phyloP scores from a whole-genome alignment of 1,140 invertebrate genomes.

The Paracyclopina nana region DNA sequence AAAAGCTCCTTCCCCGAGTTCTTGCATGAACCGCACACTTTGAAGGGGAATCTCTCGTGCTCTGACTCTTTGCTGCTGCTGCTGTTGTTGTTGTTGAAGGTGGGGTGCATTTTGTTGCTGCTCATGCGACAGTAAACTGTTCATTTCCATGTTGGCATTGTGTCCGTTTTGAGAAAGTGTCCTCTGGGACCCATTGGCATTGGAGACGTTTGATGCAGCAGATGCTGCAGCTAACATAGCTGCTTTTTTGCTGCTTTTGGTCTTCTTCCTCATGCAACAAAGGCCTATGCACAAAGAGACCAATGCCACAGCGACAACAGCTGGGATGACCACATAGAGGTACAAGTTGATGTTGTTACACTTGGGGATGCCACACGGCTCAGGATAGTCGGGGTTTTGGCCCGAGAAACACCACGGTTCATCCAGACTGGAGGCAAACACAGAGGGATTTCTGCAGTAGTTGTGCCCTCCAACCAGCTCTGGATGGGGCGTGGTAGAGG shows the following conservation, averaged over 20 bases:
- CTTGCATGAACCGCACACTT: slow-evolving; percentile 50
- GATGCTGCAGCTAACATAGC: too few species aligned
- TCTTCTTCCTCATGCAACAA: slow-evolving; percentile 14
- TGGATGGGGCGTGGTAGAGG: slow-evolving; percentile 46
- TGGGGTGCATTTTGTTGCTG: too few species aligned
- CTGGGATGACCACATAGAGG: slow-evolving; percentile 36
- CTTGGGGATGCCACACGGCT: slow-evolving; percentile 60
- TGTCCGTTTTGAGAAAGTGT: not conserved
- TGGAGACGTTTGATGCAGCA: too few species aligned
- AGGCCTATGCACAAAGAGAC: not conserved
- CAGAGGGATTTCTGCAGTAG: slow-evolving; percentile 72
- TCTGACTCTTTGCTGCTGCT: not conserved
- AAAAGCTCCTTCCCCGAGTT: slow-evolving; percentile 87
- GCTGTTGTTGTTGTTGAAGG: slow-evolving; percentile 1
- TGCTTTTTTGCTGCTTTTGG: too few species aligned
- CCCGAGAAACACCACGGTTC: slow-evolving; percentile 63
- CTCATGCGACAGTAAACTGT: not conserved
- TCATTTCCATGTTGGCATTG: slow-evolving; percentile 1
- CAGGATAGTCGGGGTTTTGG: slow-evolving; percentile 31
- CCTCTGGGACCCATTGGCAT: too few species aligned
- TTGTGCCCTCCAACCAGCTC: slow-evolving; percentile 68
- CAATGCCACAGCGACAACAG: slow-evolving; percentile 28
- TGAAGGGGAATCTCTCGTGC: not conserved
- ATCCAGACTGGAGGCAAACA: slow-evolving; percentile 31
- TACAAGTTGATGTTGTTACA: slow-evolving; percentile 33